phyloP scores from a whole-genome alignment of 2,113 vertebrate species.

The Paramisgurnus dabryanus region DNA sequence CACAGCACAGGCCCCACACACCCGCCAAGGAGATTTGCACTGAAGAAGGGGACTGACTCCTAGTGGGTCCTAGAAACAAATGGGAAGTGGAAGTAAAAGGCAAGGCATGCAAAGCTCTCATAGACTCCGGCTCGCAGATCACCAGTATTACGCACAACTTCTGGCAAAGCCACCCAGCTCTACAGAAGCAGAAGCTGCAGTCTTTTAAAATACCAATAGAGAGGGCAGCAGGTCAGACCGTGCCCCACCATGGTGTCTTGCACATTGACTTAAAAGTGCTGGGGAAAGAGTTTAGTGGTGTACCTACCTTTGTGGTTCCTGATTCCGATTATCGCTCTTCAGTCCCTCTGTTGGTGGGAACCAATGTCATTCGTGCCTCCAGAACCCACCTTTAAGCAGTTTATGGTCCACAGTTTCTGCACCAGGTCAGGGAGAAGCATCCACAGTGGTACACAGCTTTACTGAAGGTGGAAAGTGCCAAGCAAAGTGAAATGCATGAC shows the following conservation, averaged over 20 bases:
- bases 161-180: slow-evolving; percentile 26
- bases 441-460: slow-evolving; percentile 41
- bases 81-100: slow-evolving; percentile 25
- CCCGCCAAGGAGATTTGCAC: background rate
- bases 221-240: slow-evolving; percentile 35
- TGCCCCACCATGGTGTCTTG: slow-evolving; percentile 36
- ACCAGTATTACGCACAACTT: slow-evolving; percentile 23
- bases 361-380: slow-evolving; percentile 32
- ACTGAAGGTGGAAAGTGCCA: background rate
- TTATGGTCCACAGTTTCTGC: slow-evolving; percentile 14
- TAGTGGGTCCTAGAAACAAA: slow-evolving; percentile 30
- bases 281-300: slow-evolving; percentile 6
- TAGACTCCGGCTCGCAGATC: slow-evolving; percentile 3
- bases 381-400: background rate
- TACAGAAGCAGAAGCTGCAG: slow-evolving; percentile 2
- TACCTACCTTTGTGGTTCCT: slow-evolving; percentile 40
- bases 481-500: slow-evolving; percentile 10
- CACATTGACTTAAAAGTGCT: slow-evolving; percentile 29
- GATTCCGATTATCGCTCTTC: slow-evolving; percentile 12
- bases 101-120: background rate
- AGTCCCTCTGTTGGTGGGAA: slow-evolving; percentile 30
- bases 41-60: slow-evolving; percentile 3
- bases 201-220: slow-evolving; percentile 39
- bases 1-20: slow-evolving; percentile 24
- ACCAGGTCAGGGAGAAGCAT: slow-evolving; percentile 19